Conservation (phyloP, 1,140 invertebrate species). For the Myzus persicae region DNA sequence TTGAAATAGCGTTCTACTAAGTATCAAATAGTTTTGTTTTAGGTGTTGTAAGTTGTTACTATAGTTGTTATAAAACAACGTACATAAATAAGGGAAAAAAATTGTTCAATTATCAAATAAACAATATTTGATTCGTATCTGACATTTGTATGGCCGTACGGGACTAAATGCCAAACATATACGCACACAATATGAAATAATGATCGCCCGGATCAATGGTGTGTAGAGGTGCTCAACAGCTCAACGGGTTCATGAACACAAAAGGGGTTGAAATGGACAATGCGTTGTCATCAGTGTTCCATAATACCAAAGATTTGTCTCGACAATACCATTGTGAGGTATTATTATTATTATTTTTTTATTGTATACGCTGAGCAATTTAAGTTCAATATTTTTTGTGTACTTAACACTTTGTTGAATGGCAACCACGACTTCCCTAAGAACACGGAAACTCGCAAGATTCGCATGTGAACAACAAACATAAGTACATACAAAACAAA, state of each 20-base stretch:
- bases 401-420: not conserved
- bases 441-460: not conserved
- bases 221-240: not conserved
- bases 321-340: not conserved
- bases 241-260: not conserved
- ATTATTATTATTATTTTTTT: not conserved
- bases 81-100: not conserved
- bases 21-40: not conserved
- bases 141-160: not conserved
- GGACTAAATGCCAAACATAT: not conserved
- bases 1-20: not conserved
- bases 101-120: not conserved
- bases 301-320: constrained; percentile 40
- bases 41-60: not conserved
- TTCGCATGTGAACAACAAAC: not conserved
- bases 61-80: too few species aligned
- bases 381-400: not conserved
- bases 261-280: constrained; percentile 36
- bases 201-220: not conserved
- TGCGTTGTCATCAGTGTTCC: not conserved
- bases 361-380: not conserved
- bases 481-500: not conserved
- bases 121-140: not conserved
- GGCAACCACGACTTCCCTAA: not conserved
- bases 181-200: not conserved